Conservation (phyloP, 2,797 vertebrate species). For the Cygnus olor region DNA sequence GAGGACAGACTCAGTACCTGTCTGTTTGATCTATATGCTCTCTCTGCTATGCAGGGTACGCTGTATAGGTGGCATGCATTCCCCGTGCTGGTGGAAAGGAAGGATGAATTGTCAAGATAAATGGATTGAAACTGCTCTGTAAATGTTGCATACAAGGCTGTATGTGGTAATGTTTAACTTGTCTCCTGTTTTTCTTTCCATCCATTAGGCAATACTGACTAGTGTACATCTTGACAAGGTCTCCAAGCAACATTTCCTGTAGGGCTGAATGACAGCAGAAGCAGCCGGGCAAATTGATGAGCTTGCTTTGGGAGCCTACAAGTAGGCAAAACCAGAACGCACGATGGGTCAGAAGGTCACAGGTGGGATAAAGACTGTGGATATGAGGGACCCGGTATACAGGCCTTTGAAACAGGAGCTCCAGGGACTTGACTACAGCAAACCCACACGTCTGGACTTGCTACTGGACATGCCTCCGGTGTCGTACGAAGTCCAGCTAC, state of each 20-base stretch:
- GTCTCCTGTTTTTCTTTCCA: constrained; percentile 38
- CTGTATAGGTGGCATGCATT: accelerated
- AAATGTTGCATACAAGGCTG: not conserved
- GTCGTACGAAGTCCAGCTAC: constrained; percentile 84
- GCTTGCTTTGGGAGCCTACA: constrained; percentile 36
- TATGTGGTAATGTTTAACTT: constrained; percentile 18
- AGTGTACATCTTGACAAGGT: not conserved
- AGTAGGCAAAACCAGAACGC: constrained; percentile 49
- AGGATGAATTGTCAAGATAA: not conserved
- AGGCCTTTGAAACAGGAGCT: constrained; percentile 93
- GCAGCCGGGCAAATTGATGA: constrained; percentile 67
- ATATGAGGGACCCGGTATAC: constrained; percentile 95
- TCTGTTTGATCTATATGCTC: not conserved
- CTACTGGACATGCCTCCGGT: constrained; percentile 95
- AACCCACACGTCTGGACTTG: constrained; percentile 93
- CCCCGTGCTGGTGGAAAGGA: not conserved
- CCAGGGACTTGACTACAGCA: constrained; percentile 91
- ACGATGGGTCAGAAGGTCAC: constrained; percentile 99
- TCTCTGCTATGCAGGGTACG: not conserved
- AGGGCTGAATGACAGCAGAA: constrained; percentile 59
- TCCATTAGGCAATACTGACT: constrained; percentile 74
- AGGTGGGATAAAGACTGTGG: constrained; percentile 97
- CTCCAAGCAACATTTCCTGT: constrained; percentile 46
- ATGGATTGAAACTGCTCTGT: not conserved
- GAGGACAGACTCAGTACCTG: not conserved